phyloP scores from a whole-genome alignment of 1,140 invertebrate genomes.

The Bombus huntii region DNA sequence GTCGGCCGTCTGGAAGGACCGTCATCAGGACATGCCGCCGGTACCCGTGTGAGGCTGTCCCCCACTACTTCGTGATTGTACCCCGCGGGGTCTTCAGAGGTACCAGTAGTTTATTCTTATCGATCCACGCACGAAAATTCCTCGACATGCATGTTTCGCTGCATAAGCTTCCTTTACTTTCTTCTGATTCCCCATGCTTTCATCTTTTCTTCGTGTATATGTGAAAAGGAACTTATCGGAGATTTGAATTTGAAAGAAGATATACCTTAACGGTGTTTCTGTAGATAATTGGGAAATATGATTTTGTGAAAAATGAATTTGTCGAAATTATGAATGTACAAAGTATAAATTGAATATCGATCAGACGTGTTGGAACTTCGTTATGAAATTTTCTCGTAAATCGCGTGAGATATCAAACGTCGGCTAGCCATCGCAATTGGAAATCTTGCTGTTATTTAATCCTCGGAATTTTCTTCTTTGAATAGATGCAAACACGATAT shows the following conservation, averaged over 20 bases:
- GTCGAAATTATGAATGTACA: neutral
- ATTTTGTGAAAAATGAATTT: neutral
- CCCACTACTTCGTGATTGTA: conserved; percentile 82
- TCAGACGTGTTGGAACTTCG: too few relatives aligned
- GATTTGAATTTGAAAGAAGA: neutral
- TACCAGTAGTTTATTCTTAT: conserved; percentile 45
- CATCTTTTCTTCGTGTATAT: neutral
- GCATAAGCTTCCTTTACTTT: conserved; percentile 1
- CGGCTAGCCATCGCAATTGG: too few relatives aligned
- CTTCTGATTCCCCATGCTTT: neutral
- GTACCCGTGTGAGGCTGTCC: conserved; percentile 80
- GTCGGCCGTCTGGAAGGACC: conserved; percentile 74
- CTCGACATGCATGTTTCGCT: neutral
- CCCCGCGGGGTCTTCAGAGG: conserved; percentile 77
- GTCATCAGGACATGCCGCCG: conserved; percentile 78
- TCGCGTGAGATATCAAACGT: neutral
- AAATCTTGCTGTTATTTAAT: too few relatives aligned
- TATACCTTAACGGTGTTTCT: neutral
- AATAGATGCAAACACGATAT: neutral
- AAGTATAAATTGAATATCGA: too few relatives aligned
- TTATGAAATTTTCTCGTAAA: neutral
- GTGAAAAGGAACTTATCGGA: neutral
- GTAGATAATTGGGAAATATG: neutral
- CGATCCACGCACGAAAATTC: neutral
- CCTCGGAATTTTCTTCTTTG: neutral